A percentile compares a stretch with the other conserved stretches of the same genome.
phyloP scores from a whole-genome alignment of 2,113 vertebrate species.

The Periophthalmodon schlosseri region DNA sequence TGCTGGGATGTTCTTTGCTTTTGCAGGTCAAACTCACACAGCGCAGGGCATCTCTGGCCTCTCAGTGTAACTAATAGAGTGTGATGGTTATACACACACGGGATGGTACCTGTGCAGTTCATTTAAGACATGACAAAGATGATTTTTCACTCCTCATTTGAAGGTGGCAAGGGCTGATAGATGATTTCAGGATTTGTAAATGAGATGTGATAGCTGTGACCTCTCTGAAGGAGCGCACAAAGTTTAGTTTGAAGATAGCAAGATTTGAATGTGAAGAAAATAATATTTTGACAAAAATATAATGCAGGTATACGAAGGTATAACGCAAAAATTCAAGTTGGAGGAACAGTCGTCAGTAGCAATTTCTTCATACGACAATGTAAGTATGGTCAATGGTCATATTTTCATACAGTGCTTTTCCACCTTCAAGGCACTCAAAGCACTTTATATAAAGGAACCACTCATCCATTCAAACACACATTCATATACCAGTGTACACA shows the following conservation, averaged over 20 bases:
- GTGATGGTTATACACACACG: neutral
- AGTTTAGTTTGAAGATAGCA: neutral
- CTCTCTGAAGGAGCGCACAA: no score
- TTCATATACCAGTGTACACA: no score
- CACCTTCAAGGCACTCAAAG: no score
- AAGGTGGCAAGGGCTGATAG: neutral
- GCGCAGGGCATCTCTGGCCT: neutral
- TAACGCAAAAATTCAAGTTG: no score
- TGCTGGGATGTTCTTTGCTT: conserved; percentile 94
- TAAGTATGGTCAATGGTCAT: no score
- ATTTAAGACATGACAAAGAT: conserved; percentile 16
- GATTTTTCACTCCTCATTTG: conserved; percentile 12
- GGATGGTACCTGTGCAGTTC: conserved; percentile 4
- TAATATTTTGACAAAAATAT: neutral
- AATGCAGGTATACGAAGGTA: neutral
- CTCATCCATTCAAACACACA: no score
- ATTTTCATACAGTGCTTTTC: no score
- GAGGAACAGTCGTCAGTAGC: no score
- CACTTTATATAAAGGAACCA: no score
- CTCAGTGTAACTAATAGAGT: neutral
- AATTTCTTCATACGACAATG: no score
- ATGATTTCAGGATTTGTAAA: conserved; percentile 10
- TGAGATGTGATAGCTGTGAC: conserved; percentile 24
- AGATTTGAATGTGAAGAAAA: neutral
- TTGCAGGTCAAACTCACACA: conserved; percentile 82